Percentiles rank a stretch among this genome's conserved stretches.
phyloP scores from a whole-genome alignment of 2,888 invertebrate species.

The Chelonus formosanus region DNA sequence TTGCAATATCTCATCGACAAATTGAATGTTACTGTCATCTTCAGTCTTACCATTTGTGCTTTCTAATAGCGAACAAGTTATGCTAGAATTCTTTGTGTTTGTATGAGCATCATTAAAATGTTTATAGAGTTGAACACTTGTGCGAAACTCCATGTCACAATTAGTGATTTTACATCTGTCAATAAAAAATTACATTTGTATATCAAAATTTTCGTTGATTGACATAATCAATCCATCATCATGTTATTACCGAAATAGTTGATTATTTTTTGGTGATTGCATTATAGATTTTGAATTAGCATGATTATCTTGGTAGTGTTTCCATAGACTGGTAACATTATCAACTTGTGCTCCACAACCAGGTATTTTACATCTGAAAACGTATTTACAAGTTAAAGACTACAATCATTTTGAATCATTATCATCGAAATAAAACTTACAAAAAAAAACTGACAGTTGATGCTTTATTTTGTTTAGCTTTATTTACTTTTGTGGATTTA shows the following conservation, averaged over 20 bases:
- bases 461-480: constrained; percentile 57
- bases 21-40: constrained; percentile 56
- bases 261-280: constrained; percentile 52
- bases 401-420: background rate
- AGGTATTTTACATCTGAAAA: constrained; percentile 59
- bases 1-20: constrained; percentile 54
- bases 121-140: constrained; percentile 54
- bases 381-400: background rate
- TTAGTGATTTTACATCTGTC: constrained; percentile 57
- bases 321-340: constrained; percentile 59
- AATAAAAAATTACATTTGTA: constrained; percentile 30
- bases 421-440: constrained; percentile 45
- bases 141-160: constrained; percentile 56
- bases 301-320: constrained; percentile 63
- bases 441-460: constrained; percentile 61
- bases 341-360: constrained; percentile 61
- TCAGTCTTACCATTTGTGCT: constrained; percentile 61
- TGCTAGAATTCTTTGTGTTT: constrained; percentile 39
- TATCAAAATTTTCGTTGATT: constrained; percentile 2
- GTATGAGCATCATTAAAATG: constrained; percentile 57
- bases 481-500: constrained; percentile 48
- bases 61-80: constrained; percentile 39
- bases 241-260: constrained; percentile 53
- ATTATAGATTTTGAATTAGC: constrained; percentile 56
- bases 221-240: background rate